A percentile compares a stretch with the other conserved stretches of the same genome.
phyloP scores from a whole-genome alignment of 2,888 invertebrate species.

The Polyploca ridens region DNA sequence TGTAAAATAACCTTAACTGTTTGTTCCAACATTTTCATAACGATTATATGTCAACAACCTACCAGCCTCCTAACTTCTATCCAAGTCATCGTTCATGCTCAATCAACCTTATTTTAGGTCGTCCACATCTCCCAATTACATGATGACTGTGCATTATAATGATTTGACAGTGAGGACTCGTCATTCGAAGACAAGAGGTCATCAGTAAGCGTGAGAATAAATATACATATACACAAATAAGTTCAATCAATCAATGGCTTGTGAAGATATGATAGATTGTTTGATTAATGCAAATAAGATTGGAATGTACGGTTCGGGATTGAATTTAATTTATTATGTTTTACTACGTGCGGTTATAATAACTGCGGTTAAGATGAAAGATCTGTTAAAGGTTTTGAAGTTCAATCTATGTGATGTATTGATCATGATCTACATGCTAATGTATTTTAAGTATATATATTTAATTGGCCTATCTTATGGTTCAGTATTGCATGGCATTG shows the following conservation, averaged over 20 bases:
- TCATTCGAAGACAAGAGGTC: constrained; percentile 6
- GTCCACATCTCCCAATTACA: constrained; percentile 3
- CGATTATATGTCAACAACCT: neutral
- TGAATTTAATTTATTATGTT: neutral
- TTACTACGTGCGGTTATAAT: neutral
- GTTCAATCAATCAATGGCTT: constrained; percentile 11
- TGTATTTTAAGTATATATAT: too few species aligned
- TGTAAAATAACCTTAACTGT: neutral
- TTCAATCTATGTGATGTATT: neutral
- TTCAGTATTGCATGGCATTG: too few species aligned
- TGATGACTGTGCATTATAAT: neutral
- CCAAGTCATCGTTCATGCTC: neutral
- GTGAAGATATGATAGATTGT: constrained; percentile 4
- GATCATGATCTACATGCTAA: too few species aligned
- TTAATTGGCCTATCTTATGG: too few species aligned
- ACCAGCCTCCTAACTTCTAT: neutral
- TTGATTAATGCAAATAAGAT: constrained; percentile 10
- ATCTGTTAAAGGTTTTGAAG: neutral
- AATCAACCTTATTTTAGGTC: constrained; percentile 2
- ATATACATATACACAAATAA: neutral
- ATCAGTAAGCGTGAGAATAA: constrained; percentile 2
- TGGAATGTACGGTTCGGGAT: neutral
- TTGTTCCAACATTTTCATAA: too few species aligned
- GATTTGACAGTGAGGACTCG: neutral
- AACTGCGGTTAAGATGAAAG: neutral